Conservation (phyloP, 2,113 vertebrate genomes). For the Festucalex cinctus region DNA sequence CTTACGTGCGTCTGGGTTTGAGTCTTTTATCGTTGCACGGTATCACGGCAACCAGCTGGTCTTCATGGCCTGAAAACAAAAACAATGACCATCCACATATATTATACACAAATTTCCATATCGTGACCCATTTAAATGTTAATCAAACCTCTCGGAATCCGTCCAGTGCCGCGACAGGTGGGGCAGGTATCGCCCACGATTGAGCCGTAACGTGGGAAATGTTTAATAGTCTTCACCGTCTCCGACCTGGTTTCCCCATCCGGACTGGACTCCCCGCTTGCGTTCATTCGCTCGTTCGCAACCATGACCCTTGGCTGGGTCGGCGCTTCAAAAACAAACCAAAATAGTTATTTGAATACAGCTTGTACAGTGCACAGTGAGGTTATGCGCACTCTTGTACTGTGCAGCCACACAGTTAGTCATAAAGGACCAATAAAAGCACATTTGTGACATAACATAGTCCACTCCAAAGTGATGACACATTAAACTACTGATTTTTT, state of each 20-base stretch:
- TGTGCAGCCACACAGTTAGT: background rate
- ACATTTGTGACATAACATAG: background rate
- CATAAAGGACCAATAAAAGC: background rate
- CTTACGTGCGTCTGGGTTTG: constrained; percentile 94
- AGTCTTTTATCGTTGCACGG: constrained; percentile 93
- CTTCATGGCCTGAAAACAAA: constrained; percentile 79
- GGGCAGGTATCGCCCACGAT: constrained; percentile 67
- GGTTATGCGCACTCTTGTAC: background rate
- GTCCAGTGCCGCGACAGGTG: constrained; percentile 80
- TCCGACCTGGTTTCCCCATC: constrained; percentile 12
- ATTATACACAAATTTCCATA: background rate
- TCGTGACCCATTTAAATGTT: background rate
- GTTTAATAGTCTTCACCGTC: constrained; percentile 16
- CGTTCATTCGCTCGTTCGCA: background rate
- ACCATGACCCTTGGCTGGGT: constrained; percentile 14
- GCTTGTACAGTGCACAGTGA: background rate
- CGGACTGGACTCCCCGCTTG: background rate
- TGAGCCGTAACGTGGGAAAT: constrained; percentile 52
- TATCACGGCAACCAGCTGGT: constrained; percentile 92
- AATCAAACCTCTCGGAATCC: constrained; percentile 76
- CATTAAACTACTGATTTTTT: no score
- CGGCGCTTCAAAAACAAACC: background rate
- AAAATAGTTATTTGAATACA: background rate
- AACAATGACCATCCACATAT: background rate
- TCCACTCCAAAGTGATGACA: background rate